A percentile compares a stretch with the other conserved stretches of the same genome.
Conservation (phyloP, 2,888 invertebrate genomes). For the Galeopsomyia nigrocyanea region DNA sequence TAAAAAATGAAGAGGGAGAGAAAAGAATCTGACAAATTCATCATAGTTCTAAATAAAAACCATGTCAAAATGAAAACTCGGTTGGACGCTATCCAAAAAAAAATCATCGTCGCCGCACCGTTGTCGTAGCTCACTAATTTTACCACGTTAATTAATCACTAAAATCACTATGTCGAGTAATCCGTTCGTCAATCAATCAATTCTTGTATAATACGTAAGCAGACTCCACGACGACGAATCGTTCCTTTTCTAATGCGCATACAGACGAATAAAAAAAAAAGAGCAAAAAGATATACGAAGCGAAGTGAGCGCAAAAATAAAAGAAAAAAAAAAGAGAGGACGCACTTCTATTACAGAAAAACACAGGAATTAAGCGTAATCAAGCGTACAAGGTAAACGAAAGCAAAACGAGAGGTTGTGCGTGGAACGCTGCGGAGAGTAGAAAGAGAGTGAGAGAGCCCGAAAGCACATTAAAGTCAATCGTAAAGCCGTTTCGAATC, state of each 20-base stretch:
- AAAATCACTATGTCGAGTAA: not conserved
- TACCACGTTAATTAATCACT: not conserved
- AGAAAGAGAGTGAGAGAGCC: not conserved
- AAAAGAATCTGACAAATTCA: no score
- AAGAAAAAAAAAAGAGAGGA: no score
- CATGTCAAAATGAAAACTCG: no score
- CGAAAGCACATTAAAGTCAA: conserved; percentile 36
- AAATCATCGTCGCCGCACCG: not conserved
- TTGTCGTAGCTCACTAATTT: conserved; percentile 3
- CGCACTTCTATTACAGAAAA: conserved; percentile 38
- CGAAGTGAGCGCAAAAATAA: no score
- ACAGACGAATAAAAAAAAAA: conserved; percentile 8
- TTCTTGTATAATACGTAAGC: not conserved
- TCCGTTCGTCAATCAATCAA: conserved; percentile 18
- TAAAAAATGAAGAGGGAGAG: not conserved
- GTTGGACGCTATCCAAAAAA: not conserved
- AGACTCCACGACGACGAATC: no score
- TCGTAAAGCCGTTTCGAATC: conserved; percentile 45
- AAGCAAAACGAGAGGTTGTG: conserved; percentile 26
- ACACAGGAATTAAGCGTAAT: conserved; percentile 42
- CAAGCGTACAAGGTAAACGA: conserved; percentile 39
- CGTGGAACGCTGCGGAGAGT: conserved; percentile 17
- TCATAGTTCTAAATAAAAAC: no score
- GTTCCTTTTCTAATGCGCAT: not conserved
- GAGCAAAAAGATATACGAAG: not conserved